Evolutionary conservation across 2,888 invertebrate species (phyloP).

Genomic region (Cheilosia vulpina): DNA sequence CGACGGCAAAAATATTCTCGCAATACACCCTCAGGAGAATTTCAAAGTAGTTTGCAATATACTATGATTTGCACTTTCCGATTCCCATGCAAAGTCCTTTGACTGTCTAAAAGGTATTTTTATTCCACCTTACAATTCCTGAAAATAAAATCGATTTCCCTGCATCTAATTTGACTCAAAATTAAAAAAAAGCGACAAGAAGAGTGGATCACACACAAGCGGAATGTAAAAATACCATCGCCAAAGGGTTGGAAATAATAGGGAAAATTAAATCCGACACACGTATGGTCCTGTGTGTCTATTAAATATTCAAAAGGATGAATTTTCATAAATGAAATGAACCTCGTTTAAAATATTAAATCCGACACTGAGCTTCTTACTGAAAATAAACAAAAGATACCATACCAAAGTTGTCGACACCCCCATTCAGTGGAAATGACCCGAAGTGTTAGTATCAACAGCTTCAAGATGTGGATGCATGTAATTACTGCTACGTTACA

Average conservation of each 20-base stretch:
- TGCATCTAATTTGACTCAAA: constrained; percentile 13
- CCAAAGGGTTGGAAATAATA: neutral
- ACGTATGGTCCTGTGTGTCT: constrained; percentile 25
- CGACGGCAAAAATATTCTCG: neutral
- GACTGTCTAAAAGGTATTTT: neutral
- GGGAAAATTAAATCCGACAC: constrained; percentile 12
- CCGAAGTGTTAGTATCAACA: neutral
- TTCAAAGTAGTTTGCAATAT: constrained; percentile 2
- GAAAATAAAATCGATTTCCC: constrained; percentile 11
- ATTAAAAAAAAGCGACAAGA: neutral
- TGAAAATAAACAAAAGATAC: constrained; percentile 4
- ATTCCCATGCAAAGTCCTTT: constrained; percentile 1
- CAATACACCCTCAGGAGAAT: neutral
- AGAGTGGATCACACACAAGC: neutral
- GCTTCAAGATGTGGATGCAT: constrained; percentile 20
- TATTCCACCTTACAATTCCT: neutral
- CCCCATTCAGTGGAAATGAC: neutral
- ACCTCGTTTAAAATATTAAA: constrained; percentile 5
- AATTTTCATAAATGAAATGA: constrained; percentile 35
- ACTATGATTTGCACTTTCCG: neutral
- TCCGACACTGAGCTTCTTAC: constrained; percentile 4
- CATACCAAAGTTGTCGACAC: neutral
- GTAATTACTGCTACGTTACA: constrained; percentile 16
- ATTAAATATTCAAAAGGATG: constrained; percentile 19
- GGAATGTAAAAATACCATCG: neutral